phyloP scores from a whole-genome alignment of 2,113 vertebrate genomes.

The Myrmecobius fasciatus region DNA sequence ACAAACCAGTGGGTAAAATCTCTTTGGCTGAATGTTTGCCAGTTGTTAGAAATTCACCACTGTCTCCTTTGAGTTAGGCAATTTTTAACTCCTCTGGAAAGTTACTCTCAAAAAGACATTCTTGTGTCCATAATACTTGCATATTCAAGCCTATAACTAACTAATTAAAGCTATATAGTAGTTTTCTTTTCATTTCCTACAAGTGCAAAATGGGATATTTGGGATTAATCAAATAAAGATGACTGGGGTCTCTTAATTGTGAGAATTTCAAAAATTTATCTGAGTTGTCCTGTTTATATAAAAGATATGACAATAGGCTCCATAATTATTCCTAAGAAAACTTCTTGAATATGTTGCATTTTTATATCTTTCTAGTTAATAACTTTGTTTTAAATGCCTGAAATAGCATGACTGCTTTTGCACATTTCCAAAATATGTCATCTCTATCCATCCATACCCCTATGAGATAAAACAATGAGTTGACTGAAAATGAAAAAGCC shows the following conservation, averaged over 20 bases:
- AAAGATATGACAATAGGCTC: background rate
- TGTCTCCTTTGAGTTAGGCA: background rate
- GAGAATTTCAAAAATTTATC: constrained; percentile 22
- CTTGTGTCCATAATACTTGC: background rate
- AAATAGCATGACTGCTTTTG: background rate
- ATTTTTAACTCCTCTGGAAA: constrained; percentile 26
- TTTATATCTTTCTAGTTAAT: background rate
- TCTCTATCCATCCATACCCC: background rate
- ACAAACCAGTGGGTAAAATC: background rate
- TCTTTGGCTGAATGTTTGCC: constrained; percentile 24
- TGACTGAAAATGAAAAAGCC: background rate
- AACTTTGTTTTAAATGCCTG: background rate
- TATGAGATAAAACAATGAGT: background rate
- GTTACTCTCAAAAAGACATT: background rate
- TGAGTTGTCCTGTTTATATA: background rate
- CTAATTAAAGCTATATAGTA: too few species aligned
- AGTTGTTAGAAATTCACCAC: background rate
- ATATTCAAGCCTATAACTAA: constrained; percentile 3
- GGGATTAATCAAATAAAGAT: background rate
- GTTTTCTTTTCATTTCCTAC: background rate
- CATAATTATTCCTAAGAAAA: background rate
- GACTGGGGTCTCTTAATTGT: background rate
- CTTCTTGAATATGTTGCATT: background rate
- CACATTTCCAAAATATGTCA: background rate
- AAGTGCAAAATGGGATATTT: background rate